These are phyloP conservation scores for Rhodeus uyekii DNA, from an alignment of 2,797 vertebrate species.

Conservation along the genomic window DNA sequence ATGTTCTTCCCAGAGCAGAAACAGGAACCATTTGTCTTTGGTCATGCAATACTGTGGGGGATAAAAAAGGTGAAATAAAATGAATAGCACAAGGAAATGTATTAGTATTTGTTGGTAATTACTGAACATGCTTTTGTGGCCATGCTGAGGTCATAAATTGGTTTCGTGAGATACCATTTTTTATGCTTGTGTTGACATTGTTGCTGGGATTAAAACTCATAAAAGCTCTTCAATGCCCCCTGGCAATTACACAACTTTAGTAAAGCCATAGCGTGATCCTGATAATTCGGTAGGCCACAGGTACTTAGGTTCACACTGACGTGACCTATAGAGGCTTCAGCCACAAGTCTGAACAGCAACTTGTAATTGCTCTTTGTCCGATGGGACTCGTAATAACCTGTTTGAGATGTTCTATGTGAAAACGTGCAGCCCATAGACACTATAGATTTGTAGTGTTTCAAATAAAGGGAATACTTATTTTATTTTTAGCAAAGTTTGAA, in stretches of 20 bases:
- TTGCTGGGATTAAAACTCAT: background rate
- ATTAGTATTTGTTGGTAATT: background rate
- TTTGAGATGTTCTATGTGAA: constrained; percentile 5
- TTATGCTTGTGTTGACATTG: background rate
- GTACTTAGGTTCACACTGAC: background rate
- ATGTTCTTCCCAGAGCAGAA: background rate
- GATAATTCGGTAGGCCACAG: background rate
- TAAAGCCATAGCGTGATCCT: background rate
- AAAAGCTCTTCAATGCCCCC: background rate
- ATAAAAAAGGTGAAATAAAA: background rate
- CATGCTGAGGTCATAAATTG: background rate
- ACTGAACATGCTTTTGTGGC: background rate
- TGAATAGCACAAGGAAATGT: background rate
- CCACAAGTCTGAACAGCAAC: constrained; percentile 23
- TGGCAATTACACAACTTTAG: background rate
- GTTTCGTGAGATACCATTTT: constrained; percentile 3
- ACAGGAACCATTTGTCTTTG: constrained; percentile 19
- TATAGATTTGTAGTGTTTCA: background rate
- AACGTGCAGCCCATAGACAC: background rate
- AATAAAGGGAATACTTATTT: constrained; percentile 1
- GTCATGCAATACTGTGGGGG: background rate
- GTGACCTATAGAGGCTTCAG: background rate
- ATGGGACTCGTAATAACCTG: constrained; percentile 2
- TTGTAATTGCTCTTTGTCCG: constrained; percentile 5
- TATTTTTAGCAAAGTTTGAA: constrained; percentile 21